A percentile compares a stretch with the other conserved stretches of the same genome.
Evolutionary conservation across 2,888 invertebrate genomes (phyloP).

Genomic region (Caenorhabditis virilis): DNA sequence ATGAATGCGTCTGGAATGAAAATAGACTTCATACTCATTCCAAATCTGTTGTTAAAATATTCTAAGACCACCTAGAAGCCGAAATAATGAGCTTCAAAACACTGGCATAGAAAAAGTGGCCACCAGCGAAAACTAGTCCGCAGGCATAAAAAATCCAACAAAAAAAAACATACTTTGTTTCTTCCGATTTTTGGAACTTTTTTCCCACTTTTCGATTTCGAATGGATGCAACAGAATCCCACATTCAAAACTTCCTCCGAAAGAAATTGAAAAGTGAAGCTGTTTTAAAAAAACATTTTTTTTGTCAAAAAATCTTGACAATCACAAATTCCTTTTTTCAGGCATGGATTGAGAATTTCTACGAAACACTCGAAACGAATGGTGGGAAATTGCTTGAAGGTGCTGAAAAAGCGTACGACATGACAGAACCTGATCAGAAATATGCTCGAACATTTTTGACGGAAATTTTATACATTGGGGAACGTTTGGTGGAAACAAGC

Average conservation of each 20-base stretch:
- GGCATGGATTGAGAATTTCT: conserved; percentile 22
- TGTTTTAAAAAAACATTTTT: not conserved
- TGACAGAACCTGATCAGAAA: conserved; percentile 20
- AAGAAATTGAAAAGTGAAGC: too few relatives aligned
- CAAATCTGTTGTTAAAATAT: too few relatives aligned
- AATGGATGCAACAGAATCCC: too few relatives aligned
- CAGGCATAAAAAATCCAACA: too few relatives aligned
- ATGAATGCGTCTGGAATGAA: too few relatives aligned
- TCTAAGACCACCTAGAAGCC: too few relatives aligned
- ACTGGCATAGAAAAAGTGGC: not conserved
- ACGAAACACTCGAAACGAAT: conserved; percentile 19
- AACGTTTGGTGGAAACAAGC: conserved; percentile 8
- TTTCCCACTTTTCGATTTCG: conserved; percentile 1
- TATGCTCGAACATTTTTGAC: conserved; percentile 26
- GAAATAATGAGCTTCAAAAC: not conserved
- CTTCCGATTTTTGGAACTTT: too few relatives aligned
- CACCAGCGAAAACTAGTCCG: too few relatives aligned
- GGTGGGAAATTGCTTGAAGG: conserved; percentile 15
- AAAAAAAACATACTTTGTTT: too few relatives aligned
- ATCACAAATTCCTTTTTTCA: conserved; percentile 5
- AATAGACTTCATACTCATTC: too few relatives aligned
- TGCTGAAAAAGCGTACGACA: conserved; percentile 19
- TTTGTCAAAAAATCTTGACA: not conserved
- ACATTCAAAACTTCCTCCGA: too few relatives aligned
- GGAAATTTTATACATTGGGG: conserved; percentile 15